These are phyloP conservation scores for Dorcus hopei DNA, from an alignment of 2,888 invertebrate genomes.

Conservation along the genomic window DNA sequence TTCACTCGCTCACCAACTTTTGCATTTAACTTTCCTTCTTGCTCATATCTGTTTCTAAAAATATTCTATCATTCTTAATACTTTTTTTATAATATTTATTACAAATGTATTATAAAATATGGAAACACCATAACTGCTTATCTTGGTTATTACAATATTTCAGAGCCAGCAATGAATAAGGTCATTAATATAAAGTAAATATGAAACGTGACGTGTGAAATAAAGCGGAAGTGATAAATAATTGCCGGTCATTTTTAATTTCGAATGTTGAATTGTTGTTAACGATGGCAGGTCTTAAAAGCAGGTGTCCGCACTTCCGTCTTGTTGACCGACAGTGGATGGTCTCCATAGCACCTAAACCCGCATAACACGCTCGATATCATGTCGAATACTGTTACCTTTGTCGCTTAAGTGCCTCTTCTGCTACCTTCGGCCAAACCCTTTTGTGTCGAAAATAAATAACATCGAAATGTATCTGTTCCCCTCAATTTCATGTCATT, in stretches of 20 bases:
- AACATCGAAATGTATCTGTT: conserved; percentile 27
- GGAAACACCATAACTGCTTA: too few relatives aligned
- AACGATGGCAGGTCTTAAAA: conserved; percentile 11
- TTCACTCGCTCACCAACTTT: too few relatives aligned
- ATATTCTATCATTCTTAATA: too few relatives aligned
- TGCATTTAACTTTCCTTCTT: too few relatives aligned
- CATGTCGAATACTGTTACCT: conserved; percentile 1
- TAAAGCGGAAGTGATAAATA: conserved; percentile 19
- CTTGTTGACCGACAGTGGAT: conserved; percentile 15
- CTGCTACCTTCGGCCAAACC: neutral
- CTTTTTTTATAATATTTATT: too few relatives aligned
- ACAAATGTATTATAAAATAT: too few relatives aligned
- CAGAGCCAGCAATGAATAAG: too few relatives aligned
- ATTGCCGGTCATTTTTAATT: conserved; percentile 15
- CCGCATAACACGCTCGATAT: conserved; percentile 11
- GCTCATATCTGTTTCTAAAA: too few relatives aligned
- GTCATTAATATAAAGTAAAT: too few relatives aligned
- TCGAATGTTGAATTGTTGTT: neutral
- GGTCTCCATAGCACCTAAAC: conserved; percentile 11
- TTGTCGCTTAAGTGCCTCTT: conserved; percentile 2
- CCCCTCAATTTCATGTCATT: conserved; percentile 42
- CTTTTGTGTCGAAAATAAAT: conserved; percentile 2
- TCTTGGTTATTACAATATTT: too few relatives aligned
- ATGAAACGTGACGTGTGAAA: conserved; percentile 17
- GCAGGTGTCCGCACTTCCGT: conserved; percentile 20